These are phyloP conservation scores for Ceratotherium simum DNA, from an alignment of 2,113 vertebrate genomes.

Conservation along the genomic window DNA sequence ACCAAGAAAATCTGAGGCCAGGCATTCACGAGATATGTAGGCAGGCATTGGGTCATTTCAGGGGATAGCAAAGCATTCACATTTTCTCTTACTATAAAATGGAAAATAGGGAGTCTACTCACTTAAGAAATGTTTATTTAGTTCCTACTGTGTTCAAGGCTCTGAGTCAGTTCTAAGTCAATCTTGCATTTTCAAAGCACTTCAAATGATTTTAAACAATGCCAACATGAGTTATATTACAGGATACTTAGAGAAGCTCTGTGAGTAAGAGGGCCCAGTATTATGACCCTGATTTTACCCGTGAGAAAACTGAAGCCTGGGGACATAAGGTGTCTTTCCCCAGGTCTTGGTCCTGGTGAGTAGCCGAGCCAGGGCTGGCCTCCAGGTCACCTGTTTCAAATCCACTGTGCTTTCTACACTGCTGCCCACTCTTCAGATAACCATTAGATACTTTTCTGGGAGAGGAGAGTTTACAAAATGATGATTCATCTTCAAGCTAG, in stretches of 20 bases:
- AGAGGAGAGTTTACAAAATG: not conserved
- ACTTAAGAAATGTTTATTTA: not conserved
- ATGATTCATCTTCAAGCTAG: not conserved
- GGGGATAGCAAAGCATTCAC: not conserved
- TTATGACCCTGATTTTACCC: not conserved
- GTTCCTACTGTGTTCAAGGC: not conserved
- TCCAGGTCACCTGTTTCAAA: not conserved
- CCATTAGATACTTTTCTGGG: not conserved
- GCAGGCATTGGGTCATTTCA: not conserved
- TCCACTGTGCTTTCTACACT: not conserved
- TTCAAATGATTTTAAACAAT: not conserved
- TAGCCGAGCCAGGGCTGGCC: not conserved
- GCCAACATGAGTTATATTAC: not conserved
- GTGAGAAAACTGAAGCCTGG: not conserved
- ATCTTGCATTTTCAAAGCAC: not conserved
- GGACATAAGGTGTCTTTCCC: fast-evolving
- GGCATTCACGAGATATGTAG: not conserved
- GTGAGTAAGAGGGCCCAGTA: not conserved
- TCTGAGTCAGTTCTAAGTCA: not conserved
- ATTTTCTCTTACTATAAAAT: not conserved
- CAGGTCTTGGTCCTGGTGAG: not conserved
- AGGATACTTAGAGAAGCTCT: not conserved
- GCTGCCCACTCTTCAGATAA: not conserved
- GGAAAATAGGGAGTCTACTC: not conserved
- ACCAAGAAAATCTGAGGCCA: not conserved